Conservation (phyloP, 2,113 vertebrate species). For the Dicaeum eximium region DNA sequence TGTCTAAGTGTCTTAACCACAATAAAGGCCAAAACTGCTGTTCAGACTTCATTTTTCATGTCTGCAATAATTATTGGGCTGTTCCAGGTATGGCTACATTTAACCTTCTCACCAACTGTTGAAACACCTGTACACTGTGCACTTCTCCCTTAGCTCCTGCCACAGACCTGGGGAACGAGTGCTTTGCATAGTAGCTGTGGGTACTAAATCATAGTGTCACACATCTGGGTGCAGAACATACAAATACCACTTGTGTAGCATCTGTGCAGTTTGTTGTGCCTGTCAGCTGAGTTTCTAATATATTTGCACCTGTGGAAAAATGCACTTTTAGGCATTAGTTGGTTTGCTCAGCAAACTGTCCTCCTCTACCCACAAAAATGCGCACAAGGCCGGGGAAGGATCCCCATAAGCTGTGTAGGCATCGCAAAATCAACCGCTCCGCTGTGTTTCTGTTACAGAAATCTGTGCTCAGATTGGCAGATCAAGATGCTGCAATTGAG, state of each 20-base stretch:
- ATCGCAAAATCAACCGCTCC: not conserved
- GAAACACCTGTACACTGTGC: not conserved
- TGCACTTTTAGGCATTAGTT: not conserved
- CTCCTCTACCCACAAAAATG: not conserved
- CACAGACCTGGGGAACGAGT: not conserved
- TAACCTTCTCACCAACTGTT: not conserved
- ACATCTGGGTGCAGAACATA: not conserved
- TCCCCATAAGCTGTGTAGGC: accelerated
- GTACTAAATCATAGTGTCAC: not conserved
- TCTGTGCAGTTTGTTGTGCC: not conserved
- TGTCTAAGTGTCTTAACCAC: not conserved
- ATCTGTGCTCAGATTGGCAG: not conserved
- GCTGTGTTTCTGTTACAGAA: not conserved
- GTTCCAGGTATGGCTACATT: accelerated
- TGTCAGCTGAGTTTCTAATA: not conserved
- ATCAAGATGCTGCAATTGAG: not conserved
- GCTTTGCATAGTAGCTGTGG: not conserved
- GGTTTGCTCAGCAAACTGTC: not conserved
- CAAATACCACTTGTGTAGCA: not conserved
- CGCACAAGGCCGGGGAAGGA: not conserved
- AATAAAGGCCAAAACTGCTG: not conserved
- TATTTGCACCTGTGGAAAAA: not conserved
- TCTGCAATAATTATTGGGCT: not conserved
- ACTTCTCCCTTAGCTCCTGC: not conserved
- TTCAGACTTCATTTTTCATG: not conserved